phyloP scores from a whole-genome alignment of 2,113 vertebrate species.

The Clupea harengus region DNA sequence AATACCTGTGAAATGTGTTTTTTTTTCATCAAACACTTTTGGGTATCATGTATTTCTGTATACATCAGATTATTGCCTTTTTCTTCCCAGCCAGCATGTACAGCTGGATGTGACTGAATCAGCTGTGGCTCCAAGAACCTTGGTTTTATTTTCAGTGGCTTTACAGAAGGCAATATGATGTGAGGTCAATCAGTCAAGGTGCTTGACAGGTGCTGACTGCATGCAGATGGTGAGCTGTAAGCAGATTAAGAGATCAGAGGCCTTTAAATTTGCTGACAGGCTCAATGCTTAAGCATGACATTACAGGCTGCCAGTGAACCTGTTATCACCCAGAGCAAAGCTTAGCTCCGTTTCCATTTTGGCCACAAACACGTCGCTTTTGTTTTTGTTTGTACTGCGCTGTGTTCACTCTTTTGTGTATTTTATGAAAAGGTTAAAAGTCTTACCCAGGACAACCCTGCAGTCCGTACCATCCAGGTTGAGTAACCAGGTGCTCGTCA shows the following conservation, averaged over 20 bases:
- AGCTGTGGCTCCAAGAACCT: too few species aligned
- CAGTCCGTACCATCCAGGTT: slow-evolving; percentile 84
- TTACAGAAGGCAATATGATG: neutral
- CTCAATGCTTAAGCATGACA: slow-evolving; percentile 5
- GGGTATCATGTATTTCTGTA: too few species aligned
- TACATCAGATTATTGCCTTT: too few species aligned
- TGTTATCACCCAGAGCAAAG: neutral
- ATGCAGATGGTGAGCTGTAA: neutral
- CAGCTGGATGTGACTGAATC: neutral
- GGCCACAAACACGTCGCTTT: neutral
- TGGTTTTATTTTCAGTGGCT: neutral
- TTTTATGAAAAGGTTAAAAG: neutral
- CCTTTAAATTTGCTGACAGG: neutral
- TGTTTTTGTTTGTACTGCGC: neutral
- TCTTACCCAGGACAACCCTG: slow-evolving; percentile 91
- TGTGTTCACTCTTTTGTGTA: neutral
- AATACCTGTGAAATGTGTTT: too few species aligned
- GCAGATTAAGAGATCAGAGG: neutral
- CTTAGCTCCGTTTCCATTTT: neutral
- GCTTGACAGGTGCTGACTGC: neutral
- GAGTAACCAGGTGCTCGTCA: slow-evolving; percentile 92
- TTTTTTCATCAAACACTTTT: too few species aligned
- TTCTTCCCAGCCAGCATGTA: too few species aligned
- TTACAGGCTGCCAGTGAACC: neutral
- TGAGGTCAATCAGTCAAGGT: neutral